Base-by-base conservation (phyloP, 2,888 invertebrate genomes). In the Maniola hyperantus region DNA sequence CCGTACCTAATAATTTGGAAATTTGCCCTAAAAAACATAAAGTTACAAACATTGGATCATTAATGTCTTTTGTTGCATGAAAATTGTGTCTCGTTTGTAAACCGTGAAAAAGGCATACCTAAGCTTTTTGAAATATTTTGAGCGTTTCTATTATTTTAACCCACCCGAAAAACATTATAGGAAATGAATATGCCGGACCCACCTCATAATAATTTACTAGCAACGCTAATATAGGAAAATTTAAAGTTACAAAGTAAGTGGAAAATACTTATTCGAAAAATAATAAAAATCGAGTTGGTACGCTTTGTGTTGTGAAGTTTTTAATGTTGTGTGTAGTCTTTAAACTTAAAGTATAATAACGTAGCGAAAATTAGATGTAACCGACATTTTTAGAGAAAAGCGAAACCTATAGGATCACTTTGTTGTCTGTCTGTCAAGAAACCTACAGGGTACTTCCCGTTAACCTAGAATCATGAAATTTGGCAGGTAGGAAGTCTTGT, bases 161-260 rank as follows among this genome's bases (percentile, higher is more conserved):
- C 20, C 50, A 10, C 18, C 10, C 18, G 11, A 50, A 20, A 50
- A 20, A 48, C 5, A 10, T 44, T n/a, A 44, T n/a, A 44, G 15
- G 15, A 15, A 8, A 6, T 18, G 7, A 26, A 48, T 18, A 15
- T 8, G 4, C 15, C n/a, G 15, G 20, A 51, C 51, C 33, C 33
- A 53, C 33, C 51, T 26, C 26, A 13, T 6, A 33, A n/a, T 11
- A 33, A 53, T 11, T 53, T 13, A 54, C 34, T 20, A 20, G 42
- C 57, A 42, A 57, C 57, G 42, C 36, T 39, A 20, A 8, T 39
- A 10, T 39, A 2, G 6, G 36, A 57, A 57, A 57, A 42, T 57
- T 18, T 39, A 48, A 67, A 51, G 44, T 63, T 62, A 69, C 15
- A 13, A 36, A 57, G 55, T 48, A 64, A 42, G 46, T 46, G 48